A percentile compares a stretch with the other conserved stretches of the same genome.
phyloP scores from a whole-genome alignment of 2,113 vertebrate genomes.

The Scomber scombrus region DNA sequence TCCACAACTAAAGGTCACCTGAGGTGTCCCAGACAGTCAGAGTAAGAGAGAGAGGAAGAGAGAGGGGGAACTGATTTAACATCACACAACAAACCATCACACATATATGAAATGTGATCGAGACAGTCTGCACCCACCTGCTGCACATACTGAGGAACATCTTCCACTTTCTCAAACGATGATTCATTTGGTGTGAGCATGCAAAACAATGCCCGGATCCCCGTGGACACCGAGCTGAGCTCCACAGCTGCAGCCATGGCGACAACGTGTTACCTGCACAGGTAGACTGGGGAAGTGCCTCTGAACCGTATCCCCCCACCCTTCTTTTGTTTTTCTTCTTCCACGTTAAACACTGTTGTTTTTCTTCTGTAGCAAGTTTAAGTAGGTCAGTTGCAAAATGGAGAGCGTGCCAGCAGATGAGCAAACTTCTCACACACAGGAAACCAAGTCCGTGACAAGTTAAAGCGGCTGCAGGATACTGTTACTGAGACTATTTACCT shows the following conservation, averaged over 20 bases:
- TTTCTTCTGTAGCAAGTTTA: neutral
- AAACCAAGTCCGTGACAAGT: neutral
- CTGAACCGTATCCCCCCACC: no score
- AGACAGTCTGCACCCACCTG: slow-evolving; percentile 83
- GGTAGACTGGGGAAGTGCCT: slow-evolving; percentile 5
- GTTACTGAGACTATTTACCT: neutral
- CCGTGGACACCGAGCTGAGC: slow-evolving; percentile 65
- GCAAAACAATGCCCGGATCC: slow-evolving; percentile 87
- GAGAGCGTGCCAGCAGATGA: neutral
- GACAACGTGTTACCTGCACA: slow-evolving; percentile 52
- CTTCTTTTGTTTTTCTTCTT: no score
- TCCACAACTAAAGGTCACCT: neutral
- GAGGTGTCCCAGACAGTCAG: neutral
- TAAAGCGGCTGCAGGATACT: neutral
- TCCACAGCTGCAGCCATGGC: slow-evolving; percentile 47
- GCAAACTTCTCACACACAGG: neutral
- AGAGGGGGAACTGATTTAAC: neutral
- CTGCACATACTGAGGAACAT: slow-evolving; percentile 90
- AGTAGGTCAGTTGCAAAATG: slow-evolving; percentile 48
- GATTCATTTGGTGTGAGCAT: slow-evolving; percentile 88
- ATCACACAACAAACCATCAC: neutral
- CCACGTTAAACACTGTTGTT: neutral
- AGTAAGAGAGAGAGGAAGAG: no score
- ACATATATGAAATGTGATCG: no score
- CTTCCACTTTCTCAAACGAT: slow-evolving; percentile 85